Evolutionary conservation across 1,140 invertebrate genomes (phyloP), one percentile per base, ranked within the genome.

Genomic region (Sarcophaga peregrina): DNA sequence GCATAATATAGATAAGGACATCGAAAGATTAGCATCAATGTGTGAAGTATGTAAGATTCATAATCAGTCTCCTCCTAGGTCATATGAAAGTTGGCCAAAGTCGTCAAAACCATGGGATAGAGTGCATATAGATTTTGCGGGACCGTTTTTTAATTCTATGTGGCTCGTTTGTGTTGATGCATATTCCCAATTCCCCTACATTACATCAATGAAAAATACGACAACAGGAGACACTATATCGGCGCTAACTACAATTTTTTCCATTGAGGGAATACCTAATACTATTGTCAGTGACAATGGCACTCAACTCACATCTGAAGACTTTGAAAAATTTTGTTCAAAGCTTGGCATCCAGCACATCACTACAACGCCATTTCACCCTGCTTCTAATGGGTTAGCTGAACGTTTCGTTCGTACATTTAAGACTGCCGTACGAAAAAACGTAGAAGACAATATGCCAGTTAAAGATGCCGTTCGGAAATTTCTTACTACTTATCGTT

Each of bases 381-480:
- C 87, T 25, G 86, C 81, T 4, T 86, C 86, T 3, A 91, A 90
- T 84, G 86, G 86, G n/a, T 85, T 85, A 25, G 86, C 87, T 13
- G 86, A 89, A 85, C 87, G 85, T 7, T 85, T 84, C 47, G 83
- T 83, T 4, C 54, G 81, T 13, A 68, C 84, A 25, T 83, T 82
- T 48, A 84, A 84, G 20, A 73, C 52, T 6, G 68, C 80, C 8
- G 50, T 83, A 8, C n/a, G n/a, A n/a, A 50, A 80, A 52, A 83
- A 84, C 20, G 62, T 48, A 3, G 54, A 75, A 17, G 83, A 81
- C 45, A 45, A 62, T 0, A 25, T 82, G 9, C 10, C 52, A 5
- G 3, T 82, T 17, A 68, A 68, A 72, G 54, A 47, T 9, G 80
- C 80, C 3, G 54, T 82, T 9, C 15, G 7, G 9, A 82, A 82